phyloP scores from a whole-genome alignment of 2,888 invertebrate genomes.

The Sepiola atlantica region DNA sequence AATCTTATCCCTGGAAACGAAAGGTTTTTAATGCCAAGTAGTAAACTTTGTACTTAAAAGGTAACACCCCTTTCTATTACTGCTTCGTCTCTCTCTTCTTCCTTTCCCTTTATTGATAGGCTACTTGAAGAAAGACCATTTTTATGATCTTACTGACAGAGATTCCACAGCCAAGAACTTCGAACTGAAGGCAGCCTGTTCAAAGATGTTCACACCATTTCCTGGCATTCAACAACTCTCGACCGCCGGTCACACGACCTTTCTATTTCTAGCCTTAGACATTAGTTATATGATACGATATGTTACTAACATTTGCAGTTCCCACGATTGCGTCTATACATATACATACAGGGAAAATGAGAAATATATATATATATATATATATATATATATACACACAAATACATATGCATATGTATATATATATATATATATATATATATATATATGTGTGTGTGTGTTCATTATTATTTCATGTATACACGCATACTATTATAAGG shows the following conservation, averaged over 20 bases:
- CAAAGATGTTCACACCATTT: constrained; percentile 12
- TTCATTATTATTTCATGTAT: too few relatives aligned
- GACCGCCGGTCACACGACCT: background rate
- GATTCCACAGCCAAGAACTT: background rate
- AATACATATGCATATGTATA: background rate
- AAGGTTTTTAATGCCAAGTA: background rate
- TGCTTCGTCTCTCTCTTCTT: too few relatives aligned
- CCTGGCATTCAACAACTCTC: background rate
- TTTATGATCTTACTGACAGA: constrained; percentile 21
- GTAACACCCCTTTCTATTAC: background rate
- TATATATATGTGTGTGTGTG: too few relatives aligned
- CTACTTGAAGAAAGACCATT: background rate
- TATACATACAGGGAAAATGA: too few relatives aligned
- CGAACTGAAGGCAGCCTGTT: background rate
- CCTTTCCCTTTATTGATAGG: background rate
- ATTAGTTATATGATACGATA: background rate
- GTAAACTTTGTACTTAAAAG: background rate
- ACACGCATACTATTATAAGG: too few relatives aligned
- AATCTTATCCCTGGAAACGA: background rate
- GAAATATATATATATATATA: too few relatives aligned
- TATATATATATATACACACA: background rate
- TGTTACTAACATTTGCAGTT: background rate
- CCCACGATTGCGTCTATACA: background rate
- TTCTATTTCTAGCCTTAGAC: background rate
- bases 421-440: background rate